Evolutionary conservation across 2,797 vertebrate genomes (phyloP), one percentile per base, ranked within the genome.

Genomic region (Lates japonicus): DNA sequence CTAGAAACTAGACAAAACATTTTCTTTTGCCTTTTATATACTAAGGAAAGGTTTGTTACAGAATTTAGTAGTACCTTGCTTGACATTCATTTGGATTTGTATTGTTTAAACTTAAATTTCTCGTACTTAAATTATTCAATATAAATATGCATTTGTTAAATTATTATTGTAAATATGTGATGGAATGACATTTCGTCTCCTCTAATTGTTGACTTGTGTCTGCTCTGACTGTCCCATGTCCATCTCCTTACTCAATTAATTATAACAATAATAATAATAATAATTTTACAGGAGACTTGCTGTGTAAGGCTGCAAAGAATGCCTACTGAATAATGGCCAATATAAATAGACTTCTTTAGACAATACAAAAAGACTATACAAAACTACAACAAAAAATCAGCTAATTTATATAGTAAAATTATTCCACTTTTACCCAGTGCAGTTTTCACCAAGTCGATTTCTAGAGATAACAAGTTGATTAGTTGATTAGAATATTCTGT

Each of bases 1-100:
- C 54, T 67, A 80, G 33, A 85, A 72, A 58, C 62, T 60, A 93
- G 87, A 90, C 90, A 85, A 87, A 92, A 93, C 64, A 87, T 70
- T 73, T 62, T 41, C 8, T 59, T 86, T 70, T 48, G 54, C 25
- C 59, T 54, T 78, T 69, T 80, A 61, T 82, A 65, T 72, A 80
- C 14, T 17, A 3, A 60, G 25, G 13, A 35, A 42, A 48, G 19
- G 48, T 70, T 69, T 74, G 39, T 59, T 49, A 33, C n/a, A 59
- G 25, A 44, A 52, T 68, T 55, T 12, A 57, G 5, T 2, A 33
- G 37, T 55, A 8, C 2, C 9, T 60, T 65, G 22, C 11, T 69
- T 62, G 17, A 35, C 13, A 49, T 67, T 65, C 1, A 58, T 65
- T 63, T 49, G n/a, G 13, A 63, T 66, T 63, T 59, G 7, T 61